Conservation (phyloP, 37 sponge, comb jelly and placozoan genomes). For the Cliona cf. orientalis region DNA sequence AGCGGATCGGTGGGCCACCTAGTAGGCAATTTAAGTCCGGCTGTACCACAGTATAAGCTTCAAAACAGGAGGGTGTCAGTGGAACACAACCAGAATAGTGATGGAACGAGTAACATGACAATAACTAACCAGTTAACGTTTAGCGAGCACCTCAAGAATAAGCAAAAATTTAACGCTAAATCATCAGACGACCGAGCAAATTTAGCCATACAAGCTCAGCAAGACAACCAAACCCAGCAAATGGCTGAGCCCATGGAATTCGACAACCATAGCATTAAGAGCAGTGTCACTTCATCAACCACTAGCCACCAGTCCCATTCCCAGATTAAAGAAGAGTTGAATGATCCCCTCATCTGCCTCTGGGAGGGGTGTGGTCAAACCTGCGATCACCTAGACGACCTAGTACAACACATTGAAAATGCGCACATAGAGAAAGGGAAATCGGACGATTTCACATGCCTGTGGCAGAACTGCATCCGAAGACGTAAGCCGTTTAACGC, state of each 20-base stretch:
- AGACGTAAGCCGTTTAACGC: conserved; percentile 91
- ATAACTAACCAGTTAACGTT: conserved; percentile 74
- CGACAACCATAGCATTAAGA: neutral
- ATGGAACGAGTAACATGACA: conserved; percentile 56
- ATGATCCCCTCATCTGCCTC: conserved; percentile 49
- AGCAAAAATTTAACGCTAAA: neutral
- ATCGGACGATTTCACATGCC: conserved; percentile 74
- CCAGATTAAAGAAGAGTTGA: neutral
- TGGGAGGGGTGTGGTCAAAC: conserved; percentile 76
- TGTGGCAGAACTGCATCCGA: conserved; percentile 80
- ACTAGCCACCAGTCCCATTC: neutral
- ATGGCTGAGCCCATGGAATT: conserved; percentile 12
- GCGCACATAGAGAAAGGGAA: conserved; percentile 81
- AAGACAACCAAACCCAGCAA: neutral
- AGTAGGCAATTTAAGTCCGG: conserved; percentile 25
- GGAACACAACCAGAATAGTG: conserved; percentile 58
- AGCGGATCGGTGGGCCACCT: conserved; percentile 53
- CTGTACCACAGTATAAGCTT: conserved; percentile 26
- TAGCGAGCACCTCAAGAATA: conserved; percentile 1
- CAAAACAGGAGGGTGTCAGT: conserved; percentile 44
- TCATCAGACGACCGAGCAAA: neutral
- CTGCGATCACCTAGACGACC: conserved; percentile 69
- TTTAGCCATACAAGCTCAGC: neutral
- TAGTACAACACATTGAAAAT: conserved; percentile 89
- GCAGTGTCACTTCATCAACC: conserved; percentile 1